Evolutionary conservation across 53 echinoderm and acorn worm species (phyloP), one percentile per base, ranked within the genome.

Genomic region (Hippasteria phrygiana): DNA sequence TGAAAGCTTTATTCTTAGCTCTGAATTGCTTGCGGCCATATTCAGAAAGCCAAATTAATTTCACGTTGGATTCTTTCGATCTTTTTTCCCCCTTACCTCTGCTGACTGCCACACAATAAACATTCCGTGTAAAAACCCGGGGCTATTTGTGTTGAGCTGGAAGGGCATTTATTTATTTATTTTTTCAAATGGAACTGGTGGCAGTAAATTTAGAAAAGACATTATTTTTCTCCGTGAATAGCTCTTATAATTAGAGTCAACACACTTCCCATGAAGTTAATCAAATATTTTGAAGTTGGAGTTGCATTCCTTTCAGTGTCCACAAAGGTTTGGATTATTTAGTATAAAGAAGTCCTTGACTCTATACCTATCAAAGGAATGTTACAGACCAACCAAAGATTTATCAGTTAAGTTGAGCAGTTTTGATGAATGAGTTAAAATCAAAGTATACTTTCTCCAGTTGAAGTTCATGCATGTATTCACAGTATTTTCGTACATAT

Each of bases 21-120:
- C 9, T 55, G 70, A 85, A 85, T 85, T 20, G 71, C 85, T 39
- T 17, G 36, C 3, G 85, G 85, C 85, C 8, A 34, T 85, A n/a
- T 85, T 47, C 54, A 36, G 71, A 43, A 48, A 45, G 69, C 38
- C 85, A 85, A 85, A 85, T 85, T 85, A 85, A 85, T 64, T 85
- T 64, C 53, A 71, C 48, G 54, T 71, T 71, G 51, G 28, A 24
- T 26, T 59, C 40, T 78, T 78, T 78, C 22, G 26, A 35, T 66
- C 34, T 11, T 67, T 67, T 67, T 67, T 16, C 24, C 29, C 6
- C 64, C 69, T 14, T 67, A 33, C 16, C 10, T 28, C 27, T 67
- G 69, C 34, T 0, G 22, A 18, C 43, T 41, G 72, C 42, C 72
- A 42, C 6, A 75, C 47, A 85, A 71, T 85, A 85, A 85, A n/a